Conservation (phyloP, 1,140 invertebrate genomes). For the Diuraphis noxia region DNA sequence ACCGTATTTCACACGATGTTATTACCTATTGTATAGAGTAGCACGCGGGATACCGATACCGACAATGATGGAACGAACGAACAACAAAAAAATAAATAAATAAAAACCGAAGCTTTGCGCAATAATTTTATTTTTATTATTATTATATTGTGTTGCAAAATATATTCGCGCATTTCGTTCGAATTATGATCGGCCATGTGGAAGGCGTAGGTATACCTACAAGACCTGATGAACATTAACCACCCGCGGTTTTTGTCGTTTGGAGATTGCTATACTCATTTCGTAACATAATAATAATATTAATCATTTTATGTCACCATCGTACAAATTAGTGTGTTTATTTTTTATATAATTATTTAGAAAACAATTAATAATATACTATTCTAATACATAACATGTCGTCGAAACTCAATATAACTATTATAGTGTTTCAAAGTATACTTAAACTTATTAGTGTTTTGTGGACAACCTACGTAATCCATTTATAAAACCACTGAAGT, state of each 20-base stretch:
- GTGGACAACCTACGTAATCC: no score
- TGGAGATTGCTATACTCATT: not conserved
- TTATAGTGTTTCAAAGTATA: no score
- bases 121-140: not conserved
- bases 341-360: not conserved
- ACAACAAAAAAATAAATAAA: not conserved
- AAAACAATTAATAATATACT: not conserved
- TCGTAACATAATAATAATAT: not conserved
- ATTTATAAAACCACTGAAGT: no score
- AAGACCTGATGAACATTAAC: not conserved
- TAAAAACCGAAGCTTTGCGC: not conserved
- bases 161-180: not conserved
- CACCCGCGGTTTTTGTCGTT: not conserved
- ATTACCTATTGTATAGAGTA: not conserved
- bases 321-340: not conserved
- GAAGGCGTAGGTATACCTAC: no score
- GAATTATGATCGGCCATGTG: not conserved
- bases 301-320: not conserved
- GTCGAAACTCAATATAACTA: no score
- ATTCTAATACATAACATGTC: no score
- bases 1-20: not conserved
- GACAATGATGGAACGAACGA: no score
- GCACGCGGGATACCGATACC: not conserved
- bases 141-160: not conserved
- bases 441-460: no score